Base-by-base conservation (phyloP, 2,113 vertebrate species). In the Peromyscus leucopus region DNA sequence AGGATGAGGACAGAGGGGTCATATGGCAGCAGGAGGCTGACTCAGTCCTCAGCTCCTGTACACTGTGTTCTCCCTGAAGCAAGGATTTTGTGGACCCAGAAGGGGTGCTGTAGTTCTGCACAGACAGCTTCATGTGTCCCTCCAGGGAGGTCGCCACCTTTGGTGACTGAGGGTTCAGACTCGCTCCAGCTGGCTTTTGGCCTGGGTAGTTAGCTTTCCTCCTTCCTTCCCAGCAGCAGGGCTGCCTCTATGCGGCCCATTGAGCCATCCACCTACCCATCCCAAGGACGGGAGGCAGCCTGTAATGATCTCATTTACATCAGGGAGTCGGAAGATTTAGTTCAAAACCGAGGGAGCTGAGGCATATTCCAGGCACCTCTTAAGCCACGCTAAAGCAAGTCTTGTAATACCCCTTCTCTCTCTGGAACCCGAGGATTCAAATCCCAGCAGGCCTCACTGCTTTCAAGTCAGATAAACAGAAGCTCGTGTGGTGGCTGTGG, bases 341-440 rank as follows among this genome's bases (percentile, higher is more conserved):
- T 84, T 93, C 69, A 84, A 94, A 96, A 83, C 74, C 31, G 0
- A 17, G 39, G 7, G 75, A 74, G 51, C 86, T 9, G 31, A 65
- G 59, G 39, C 9, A 0, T 24, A 67, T 86, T 93, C 72, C 67
- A 22, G 74, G 1, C 22, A 13, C 24, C 42, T 75, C 85, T 94
- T 92, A 96, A 97, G 86, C 89, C 1, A 1, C 9, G 48, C 89
- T 89, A 51, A 86, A 86, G 42, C 69, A 11, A 51, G 84, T 36
- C 51, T 84, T 9, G 79, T 97, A 97, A 95, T 90, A 65, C 90
- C 48, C 84, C 31, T 57, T 87, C 59, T 96, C 76, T 93, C 90
- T 33, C n/a, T 7, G 71, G 90, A 90, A 85, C 59, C 91, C 31
- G 86, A 91, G 72, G 93, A 92, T 91, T 69, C 36, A 57, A 83